Percentiles rank a stretch among this genome's conserved stretches.
Evolutionary conservation across 35 echinoderm and acorn worm species (phyloP).

Genomic region (Apostichopus californicus): DNA sequence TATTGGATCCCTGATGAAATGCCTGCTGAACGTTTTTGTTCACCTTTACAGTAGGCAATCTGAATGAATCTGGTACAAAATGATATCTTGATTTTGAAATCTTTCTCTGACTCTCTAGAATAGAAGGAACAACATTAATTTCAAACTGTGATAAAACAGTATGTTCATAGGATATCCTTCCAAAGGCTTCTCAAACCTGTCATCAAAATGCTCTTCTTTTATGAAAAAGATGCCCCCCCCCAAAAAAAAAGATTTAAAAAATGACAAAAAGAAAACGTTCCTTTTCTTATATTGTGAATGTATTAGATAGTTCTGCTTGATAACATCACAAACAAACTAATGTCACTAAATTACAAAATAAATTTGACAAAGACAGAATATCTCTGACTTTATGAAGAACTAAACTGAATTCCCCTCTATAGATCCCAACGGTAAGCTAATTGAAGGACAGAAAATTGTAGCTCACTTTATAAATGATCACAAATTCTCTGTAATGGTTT

Average conservation of each 20-base stretch:
- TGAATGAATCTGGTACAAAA: too few relatives aligned
- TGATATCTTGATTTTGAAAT: too few relatives aligned
- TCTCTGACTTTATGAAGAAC: slow-evolving; percentile 21
- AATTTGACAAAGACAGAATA: slow-evolving; percentile 22
- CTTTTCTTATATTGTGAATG: slow-evolving; percentile 35
- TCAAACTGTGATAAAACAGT: too few relatives aligned
- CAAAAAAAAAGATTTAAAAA: background rate
- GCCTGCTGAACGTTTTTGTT: too few relatives aligned
- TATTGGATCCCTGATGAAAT: too few relatives aligned
- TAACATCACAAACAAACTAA: slow-evolving; percentile 46
- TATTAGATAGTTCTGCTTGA: slow-evolving; percentile 43
- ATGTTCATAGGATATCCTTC: too few relatives aligned
- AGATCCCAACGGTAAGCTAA: background rate
- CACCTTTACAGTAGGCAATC: too few relatives aligned
- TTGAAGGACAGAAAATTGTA: too few relatives aligned
- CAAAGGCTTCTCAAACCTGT: background rate
- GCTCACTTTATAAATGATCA: too few relatives aligned
- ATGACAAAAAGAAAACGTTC: background rate
- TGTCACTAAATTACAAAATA: slow-evolving; percentile 52
- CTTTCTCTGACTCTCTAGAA: too few relatives aligned
- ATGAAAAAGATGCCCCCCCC: background rate
- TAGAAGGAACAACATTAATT: too few relatives aligned
- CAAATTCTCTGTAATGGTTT: too few relatives aligned
- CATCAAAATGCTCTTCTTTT: background rate
- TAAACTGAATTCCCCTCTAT: background rate